Evolutionary conservation across 2,797 vertebrate genomes (phyloP).

Genomic region (Rallus crepitans): DNA sequence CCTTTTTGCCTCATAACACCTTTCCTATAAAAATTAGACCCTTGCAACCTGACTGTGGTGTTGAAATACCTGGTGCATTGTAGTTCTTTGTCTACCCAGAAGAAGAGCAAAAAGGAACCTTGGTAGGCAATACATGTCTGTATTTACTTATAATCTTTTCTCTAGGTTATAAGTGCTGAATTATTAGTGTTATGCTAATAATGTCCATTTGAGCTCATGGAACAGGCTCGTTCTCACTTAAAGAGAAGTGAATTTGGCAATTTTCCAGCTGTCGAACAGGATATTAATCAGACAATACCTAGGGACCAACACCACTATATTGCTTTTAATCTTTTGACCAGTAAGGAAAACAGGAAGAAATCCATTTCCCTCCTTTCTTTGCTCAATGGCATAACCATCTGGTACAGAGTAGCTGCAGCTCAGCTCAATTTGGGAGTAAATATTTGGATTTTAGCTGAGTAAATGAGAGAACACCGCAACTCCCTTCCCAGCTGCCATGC

Average conservation of each 20-base stretch:
- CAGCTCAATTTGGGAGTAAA: constrained; percentile 36
- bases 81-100: neutral
- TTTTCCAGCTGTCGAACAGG: constrained; percentile 36
- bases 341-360: constrained; percentile 70
- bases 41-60: neutral
- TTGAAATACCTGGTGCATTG: neutral
- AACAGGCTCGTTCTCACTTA: neutral
- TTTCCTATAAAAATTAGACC: neutral
- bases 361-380: constrained; percentile 64
- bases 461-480: neutral
- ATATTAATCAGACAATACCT: constrained; percentile 60
- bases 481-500: neutral
- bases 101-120: neutral
- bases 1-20: neutral
- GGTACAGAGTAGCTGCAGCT: neutral
- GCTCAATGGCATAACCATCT: constrained; percentile 35
- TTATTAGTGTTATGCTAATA: constrained; percentile 39
- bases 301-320: constrained; percentile 54
- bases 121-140: neutral
- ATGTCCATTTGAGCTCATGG: neutral
- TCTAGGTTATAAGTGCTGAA: neutral
- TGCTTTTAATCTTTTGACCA: constrained; percentile 68
- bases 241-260: neutral
- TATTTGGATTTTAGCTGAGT: constrained; percentile 44
- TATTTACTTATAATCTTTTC: constrained; percentile 26